phyloP scores from a whole-genome alignment of 2,888 invertebrate species.

The Mythimna ferrago region DNA sequence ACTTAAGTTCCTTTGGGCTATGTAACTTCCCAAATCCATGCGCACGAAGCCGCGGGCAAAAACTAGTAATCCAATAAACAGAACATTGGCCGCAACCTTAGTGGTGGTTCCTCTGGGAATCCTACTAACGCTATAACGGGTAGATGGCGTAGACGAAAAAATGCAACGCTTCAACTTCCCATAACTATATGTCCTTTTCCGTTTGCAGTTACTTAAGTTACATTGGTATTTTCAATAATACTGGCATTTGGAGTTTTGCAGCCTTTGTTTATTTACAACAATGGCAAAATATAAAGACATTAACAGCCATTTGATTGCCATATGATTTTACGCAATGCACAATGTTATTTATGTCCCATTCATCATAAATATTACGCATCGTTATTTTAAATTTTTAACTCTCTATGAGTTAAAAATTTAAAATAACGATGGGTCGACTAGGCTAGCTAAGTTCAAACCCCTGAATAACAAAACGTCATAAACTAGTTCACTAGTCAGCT shows the following conservation, averaged over 20 bases:
- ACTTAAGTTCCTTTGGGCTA: background rate
- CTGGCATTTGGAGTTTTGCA: constrained; percentile 10
- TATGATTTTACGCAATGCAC: background rate
- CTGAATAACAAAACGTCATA: background rate
- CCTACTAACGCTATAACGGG: constrained; percentile 32
- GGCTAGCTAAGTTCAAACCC: background rate
- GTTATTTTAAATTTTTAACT: no score
- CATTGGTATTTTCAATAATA: constrained; percentile 20
- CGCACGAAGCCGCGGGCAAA: background rate
- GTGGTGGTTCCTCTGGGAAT: constrained; percentile 39
- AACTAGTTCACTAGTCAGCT: background rate
- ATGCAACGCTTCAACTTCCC: constrained; percentile 33
- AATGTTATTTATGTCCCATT: background rate
- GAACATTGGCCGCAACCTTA: constrained; percentile 36
- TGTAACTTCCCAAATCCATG: no score
- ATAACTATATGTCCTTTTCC: constrained; percentile 24
- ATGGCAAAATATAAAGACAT: background rate
- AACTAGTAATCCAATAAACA: constrained; percentile 36
- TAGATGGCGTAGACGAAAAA: constrained; percentile 34
- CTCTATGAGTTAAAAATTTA: background rate
- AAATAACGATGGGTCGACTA: background rate
- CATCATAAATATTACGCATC: background rate
- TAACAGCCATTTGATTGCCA: background rate
- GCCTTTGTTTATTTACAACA: background rate
- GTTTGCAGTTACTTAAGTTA: constrained; percentile 15